Evolutionary conservation across 2,888 invertebrate species (phyloP).

Genomic region (Nomada ruficornis): DNA sequence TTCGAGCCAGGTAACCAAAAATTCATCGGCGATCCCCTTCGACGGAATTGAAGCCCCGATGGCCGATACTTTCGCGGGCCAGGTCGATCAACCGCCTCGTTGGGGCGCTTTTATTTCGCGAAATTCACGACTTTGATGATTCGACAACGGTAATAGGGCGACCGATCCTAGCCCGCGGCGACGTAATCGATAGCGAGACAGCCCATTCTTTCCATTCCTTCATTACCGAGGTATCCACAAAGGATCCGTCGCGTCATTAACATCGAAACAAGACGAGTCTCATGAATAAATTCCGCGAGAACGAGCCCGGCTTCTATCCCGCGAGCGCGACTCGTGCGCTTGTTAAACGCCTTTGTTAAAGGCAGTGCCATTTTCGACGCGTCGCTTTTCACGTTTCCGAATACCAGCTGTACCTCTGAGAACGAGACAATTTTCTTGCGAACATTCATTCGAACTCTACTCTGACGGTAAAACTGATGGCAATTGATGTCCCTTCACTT

Average conservation of each 20-base stretch:
- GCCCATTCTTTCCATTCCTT: conserved; percentile 55
- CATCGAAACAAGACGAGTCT: conserved; percentile 55
- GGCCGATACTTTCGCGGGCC: not conserved
- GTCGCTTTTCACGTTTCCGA: conserved; percentile 25
- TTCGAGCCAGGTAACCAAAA: conserved; percentile 6
- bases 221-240: conserved; percentile 53
- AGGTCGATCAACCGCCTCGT: conserved; percentile 20
- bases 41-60: conserved; percentile 18
- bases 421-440: not conserved
- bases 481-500: not conserved
- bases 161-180: conserved; percentile 22
- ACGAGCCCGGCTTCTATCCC: conserved; percentile 21
- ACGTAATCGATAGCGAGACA: conserved; percentile 38
- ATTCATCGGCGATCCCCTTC: not conserved
- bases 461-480: not conserved
- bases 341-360: conserved; percentile 21
- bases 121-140: conserved; percentile 41
- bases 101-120: conserved; percentile 36
- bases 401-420: not conserved
- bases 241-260: conserved; percentile 58
- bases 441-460: not conserved
- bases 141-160: conserved; percentile 26
- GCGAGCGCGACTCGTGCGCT: conserved; percentile 6
- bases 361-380: conserved; percentile 23
- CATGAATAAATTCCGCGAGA: conserved; percentile 63